Conservation (phyloP, 2,113 vertebrate genomes). For the Clarias magur region DNA sequence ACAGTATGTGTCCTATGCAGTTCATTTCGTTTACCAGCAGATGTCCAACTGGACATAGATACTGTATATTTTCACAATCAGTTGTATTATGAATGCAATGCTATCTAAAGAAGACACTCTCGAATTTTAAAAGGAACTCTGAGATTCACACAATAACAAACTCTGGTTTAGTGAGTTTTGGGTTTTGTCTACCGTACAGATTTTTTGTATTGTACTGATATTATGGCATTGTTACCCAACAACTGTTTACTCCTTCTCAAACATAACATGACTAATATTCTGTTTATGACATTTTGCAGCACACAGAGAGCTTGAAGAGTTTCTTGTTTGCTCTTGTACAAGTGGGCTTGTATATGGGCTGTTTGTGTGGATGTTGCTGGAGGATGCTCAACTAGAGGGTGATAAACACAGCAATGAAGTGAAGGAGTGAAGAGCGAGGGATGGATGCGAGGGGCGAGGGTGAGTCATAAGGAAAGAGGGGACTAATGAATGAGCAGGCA, state of each 20-base stretch:
- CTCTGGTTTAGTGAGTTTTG: not conserved
- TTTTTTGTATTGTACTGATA: not conserved
- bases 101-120: not conserved
- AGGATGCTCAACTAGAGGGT: constrained; percentile 32
- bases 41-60: constrained; percentile 14
- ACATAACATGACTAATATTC: not conserved
- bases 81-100: not conserved
- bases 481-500: constrained; percentile 50
- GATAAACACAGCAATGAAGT: constrained; percentile 33
- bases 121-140: not conserved
- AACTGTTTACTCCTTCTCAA: not conserved
- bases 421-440: constrained; percentile 24
- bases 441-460: constrained; percentile 19
- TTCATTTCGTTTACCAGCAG: constrained; percentile 30
- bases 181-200: not conserved
- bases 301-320: constrained; percentile 21
- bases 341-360: constrained; percentile 39
- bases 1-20: not conserved
- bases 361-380: constrained; percentile 41
- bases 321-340: constrained; percentile 35
- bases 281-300: constrained; percentile 33
- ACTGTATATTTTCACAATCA: not conserved
- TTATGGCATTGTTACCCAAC: not conserved
- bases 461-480: constrained; percentile 43
- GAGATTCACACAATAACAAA: not conserved